Evolutionary conservation across 2,113 vertebrate species (phyloP), one percentile per base, ranked within the genome.

Genomic region (Alligator mississippiensis): DNA sequence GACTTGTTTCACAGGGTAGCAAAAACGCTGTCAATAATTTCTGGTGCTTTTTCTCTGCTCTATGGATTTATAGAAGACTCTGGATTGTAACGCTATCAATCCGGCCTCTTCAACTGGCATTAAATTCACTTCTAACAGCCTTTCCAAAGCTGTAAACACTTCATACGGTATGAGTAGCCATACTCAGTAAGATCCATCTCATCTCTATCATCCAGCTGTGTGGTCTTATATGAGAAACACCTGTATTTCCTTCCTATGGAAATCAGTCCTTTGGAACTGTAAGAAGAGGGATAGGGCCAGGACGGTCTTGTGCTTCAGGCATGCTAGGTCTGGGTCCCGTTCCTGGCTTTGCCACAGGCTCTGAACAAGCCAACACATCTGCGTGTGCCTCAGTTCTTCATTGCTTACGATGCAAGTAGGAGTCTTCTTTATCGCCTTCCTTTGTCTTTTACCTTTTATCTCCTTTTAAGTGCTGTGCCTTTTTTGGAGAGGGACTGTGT

Each of bases 131-230:
- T 85, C 81, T 91, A 78, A 94, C 94, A 95, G 77, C 80, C 66
- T 27, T 86, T 57, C 87, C 84, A 27, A 91, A 92, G 84, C 78
- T 82, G 55, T 86, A 93, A 95, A 90, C 84, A 86, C 28, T 21
- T 0, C 55, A 88, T 80, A 75, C 58, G 90, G 27, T 68, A 86
- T 91, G 77, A 91, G 30, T 13, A 11, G 9, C 13, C 47, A 47
- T 47, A 47, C 21, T 70, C 68, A 38, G 87, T 95, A 91, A 93
- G 54, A 93, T 91, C 66, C 16, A 38, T 47, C 47, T 47, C 47
- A 47, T 90, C 90, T 92, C 92, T 91, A 95, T 88, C 90, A 84
- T 77, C 54, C 34, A 82, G 28, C 28, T 77, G 80, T 0, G 0
- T 85, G 81, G 54, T 14, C 19, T 38, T 10, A 13, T 10, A 13